phyloP scores from a whole-genome alignment of 2,113 vertebrate species.

The Lepisosteus osseus region DNA sequence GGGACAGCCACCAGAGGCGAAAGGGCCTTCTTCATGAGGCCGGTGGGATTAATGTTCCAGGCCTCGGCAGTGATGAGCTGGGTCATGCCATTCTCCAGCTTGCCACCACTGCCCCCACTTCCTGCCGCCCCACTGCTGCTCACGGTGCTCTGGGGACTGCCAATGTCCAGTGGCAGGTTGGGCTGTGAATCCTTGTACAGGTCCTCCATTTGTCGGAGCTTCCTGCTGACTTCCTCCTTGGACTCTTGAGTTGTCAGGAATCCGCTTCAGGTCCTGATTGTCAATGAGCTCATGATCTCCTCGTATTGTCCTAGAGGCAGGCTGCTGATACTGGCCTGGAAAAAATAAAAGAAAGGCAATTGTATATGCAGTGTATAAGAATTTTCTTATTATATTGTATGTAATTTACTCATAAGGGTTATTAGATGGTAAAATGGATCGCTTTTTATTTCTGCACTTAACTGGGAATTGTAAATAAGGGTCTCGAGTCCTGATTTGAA shows the following conservation, averaged over 20 bases:
- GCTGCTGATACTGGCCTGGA: slow-evolving; percentile 55
- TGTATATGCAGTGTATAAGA: too few species aligned
- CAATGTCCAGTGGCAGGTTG: slow-evolving; percentile 68
- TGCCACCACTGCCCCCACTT: slow-evolving; percentile 56
- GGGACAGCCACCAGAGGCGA: slow-evolving; percentile 70
- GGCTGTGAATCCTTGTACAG: slow-evolving; percentile 68
- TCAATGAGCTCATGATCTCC: slow-evolving; percentile 34
- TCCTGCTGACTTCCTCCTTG: slow-evolving; percentile 15
- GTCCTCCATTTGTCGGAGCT: slow-evolving; percentile 67
- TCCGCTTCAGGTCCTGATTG: slow-evolving; percentile 51
- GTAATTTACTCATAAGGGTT: background rate
- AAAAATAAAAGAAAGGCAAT: slow-evolving; percentile 38
- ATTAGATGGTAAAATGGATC: background rate
- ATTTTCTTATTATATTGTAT: too few species aligned
- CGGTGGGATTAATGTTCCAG: slow-evolving; percentile 73
- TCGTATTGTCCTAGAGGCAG: slow-evolving; percentile 27
- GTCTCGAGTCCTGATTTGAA: too few species aligned
- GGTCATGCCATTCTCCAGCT: slow-evolving; percentile 75
- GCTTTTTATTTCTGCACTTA: background rate
- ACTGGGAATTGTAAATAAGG: too few species aligned
- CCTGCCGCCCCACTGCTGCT: slow-evolving; percentile 32
- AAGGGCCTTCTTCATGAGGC: slow-evolving; percentile 80
- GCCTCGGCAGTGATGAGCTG: slow-evolving; percentile 72
- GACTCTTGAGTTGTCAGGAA: slow-evolving; percentile 17
- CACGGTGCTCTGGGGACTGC: slow-evolving; percentile 63